Base-by-base conservation (phyloP, 92 coral and sea anemone species). In the Palythoa heliodiscus region DNA sequence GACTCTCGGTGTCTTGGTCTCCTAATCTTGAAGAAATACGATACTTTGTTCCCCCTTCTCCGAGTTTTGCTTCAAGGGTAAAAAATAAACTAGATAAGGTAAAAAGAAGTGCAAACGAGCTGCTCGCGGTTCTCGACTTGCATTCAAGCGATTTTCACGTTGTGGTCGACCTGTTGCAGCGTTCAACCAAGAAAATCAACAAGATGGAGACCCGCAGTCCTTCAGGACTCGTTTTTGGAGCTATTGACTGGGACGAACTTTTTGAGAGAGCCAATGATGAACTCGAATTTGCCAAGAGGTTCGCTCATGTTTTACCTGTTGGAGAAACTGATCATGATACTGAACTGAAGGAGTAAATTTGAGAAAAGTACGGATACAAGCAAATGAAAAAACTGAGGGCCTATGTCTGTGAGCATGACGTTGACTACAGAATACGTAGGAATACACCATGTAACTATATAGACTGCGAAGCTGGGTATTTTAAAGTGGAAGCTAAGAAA, bases 41-140 rank as follows among this genome's bases (percentile, higher is more conserved):
- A 64, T 80, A 80, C 52, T 80, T 80, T 37, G 74, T 64, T 4
- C 74, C 73, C 2, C 43, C 35, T 16, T n/a, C 58, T 8, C 74
- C 54, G 22, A 80, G 84, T 14, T 66, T 80, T 66, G 24, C 73
- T 11, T 80, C 84, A 22, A 70, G 74, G 39, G n/a, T 80, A 20
- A 80, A 66, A 80, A 73, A 66, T n/a, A 80, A 80, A 52, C 23
- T 80, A 19, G 84, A 64, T 7, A 80, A 80, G 20, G 84, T 73
- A 15, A 80, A 64, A 48, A 80, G 23, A 66, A 66, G 38, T 40
- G 84, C 84, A 17, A 12, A n/a, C 13, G 84, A 80, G 17, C 7
- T 47, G 17, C 7, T 80, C 5, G 84, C 66, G 39, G 70, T 58
- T 4, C 35, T 58, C 17, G 83, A 73, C 60, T 73, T 29, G 81